Evolutionary conservation across 2,888 invertebrate species (phyloP), one percentile per base, ranked within the genome.

Genomic region (Hirtodrosophila alboralis): DNA sequence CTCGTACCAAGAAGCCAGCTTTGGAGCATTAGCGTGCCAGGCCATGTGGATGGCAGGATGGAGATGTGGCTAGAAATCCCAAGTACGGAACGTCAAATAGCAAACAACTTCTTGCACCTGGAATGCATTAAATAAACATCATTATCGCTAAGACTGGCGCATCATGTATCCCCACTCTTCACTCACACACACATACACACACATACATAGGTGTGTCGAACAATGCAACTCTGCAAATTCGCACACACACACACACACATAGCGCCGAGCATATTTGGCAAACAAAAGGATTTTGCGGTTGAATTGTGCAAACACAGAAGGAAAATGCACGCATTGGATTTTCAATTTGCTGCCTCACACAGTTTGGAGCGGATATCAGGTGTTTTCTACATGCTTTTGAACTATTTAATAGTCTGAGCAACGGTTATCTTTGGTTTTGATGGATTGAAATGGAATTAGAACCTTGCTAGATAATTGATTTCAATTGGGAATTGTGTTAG

Each of bases 81-180:
- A 63, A 57, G 63, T 57, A 66, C 48, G 52, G 60, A 72, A 86
- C 80, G 76, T 75, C 80, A 80, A 76, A 80, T 58, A 68, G 77
- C 81, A 79, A 86, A 76, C 76, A 80, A 63, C 72, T 66, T 73
- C 81, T 81, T 74, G 84, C 86, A 86, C 84, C 81, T 81, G 86
- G 68, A 86, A 83, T 83, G 83, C 85, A 83, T 83, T 83, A 84
- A 84, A 72, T 77, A 84, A 86, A 84, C 86, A 86, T 83, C 85
- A 84, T 83, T 83, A 83, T 84, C 78, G 86, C 78, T 61, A 76
- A 84, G 81, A 67, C 68, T 57, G 53, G 53, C 41, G 67, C 61
- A 75, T 63, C 63, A 36, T 48, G 44, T 40, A 51, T 9, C 14
- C 38, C 28, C 18, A 7, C 10, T 37, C 9, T n/a, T 13, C 10